Percentiles rank a stretch among this genome's conserved stretches.
phyloP scores from a whole-genome alignment of 1,140 invertebrate genomes.

The Fopius arisanus region DNA sequence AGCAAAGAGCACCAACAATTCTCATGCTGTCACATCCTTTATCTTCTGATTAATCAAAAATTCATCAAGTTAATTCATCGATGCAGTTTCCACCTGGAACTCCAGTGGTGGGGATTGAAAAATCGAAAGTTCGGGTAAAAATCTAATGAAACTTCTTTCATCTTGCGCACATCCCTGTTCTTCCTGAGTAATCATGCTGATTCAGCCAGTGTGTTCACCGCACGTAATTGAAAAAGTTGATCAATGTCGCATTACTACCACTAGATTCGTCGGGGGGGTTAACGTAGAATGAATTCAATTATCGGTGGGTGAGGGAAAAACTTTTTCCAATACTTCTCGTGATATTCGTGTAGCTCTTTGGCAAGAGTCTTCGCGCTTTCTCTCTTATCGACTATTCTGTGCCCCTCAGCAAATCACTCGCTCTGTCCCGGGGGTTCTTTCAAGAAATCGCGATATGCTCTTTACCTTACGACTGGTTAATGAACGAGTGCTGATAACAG shows the following conservation, averaged over 20 bases:
- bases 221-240: constrained; percentile 32
- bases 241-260: constrained; percentile 31
- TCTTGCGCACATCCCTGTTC: background rate
- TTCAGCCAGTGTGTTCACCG: constrained; percentile 28
- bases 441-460: background rate
- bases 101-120: background rate
- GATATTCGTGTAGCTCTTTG: constrained; percentile 15
- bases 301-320: constrained; percentile 22
- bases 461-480: background rate
- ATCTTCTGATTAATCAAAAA: background rate
- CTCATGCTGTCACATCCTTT: background rate
- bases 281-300: constrained; percentile 29
- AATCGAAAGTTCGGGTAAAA: background rate
- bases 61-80: background rate
- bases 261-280: constrained; percentile 9
- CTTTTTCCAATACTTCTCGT: constrained; percentile 27
- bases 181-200: constrained; percentile 27
- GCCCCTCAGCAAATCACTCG: constrained; percentile 23
- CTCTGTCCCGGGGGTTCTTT: background rate
- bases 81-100: background rate
- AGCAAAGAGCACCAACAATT: constrained; percentile 8
- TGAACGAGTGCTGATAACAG: background rate
- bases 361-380: background rate
- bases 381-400: background rate
- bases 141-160: background rate